These are phyloP conservation scores for Felis catus DNA, from an alignment of 2,113 vertebrate species.

Conservation along the genomic window DNA sequence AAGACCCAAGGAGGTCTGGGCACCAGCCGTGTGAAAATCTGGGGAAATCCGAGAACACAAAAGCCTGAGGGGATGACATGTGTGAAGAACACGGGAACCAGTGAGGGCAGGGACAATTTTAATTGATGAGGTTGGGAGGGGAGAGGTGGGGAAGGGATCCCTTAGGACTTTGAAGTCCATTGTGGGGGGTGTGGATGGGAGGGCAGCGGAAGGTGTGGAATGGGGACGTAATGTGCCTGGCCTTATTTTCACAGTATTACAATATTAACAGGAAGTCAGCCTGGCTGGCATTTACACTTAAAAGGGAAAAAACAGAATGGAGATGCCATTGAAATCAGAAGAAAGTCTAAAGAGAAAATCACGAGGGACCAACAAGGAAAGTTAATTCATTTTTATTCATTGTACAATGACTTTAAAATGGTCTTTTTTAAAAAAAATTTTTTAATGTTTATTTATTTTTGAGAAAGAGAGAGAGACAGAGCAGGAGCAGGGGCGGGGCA, in stretches of 20 bases:
- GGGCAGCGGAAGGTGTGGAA: neutral
- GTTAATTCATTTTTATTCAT: neutral
- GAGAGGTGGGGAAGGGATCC: neutral
- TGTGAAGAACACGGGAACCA: neutral
- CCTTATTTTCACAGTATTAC: neutral
- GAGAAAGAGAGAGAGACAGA: too few relatives aligned
- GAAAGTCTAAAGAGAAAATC: neutral
- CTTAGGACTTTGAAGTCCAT: neutral
- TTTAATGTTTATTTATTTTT: too few relatives aligned
- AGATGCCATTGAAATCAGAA: neutral
- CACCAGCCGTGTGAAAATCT: neutral
- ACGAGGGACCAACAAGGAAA: neutral
- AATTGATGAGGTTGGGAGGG: neutral
- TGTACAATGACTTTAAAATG: neutral
- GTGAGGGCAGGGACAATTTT: neutral
- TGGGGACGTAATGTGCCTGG: accelerated
- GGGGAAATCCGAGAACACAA: neutral
- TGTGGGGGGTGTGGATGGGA: neutral
- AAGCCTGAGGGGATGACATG: neutral
- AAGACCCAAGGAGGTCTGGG: neutral
- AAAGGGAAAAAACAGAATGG: neutral
- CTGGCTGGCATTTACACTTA: neutral
- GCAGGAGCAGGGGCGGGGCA: too few relatives aligned
- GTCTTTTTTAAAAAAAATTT: neutral
- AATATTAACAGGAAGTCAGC: neutral